Evolutionary conservation across 1,140 invertebrate species (phyloP).

Genomic region (Ptiloglossa arizonensis): DNA sequence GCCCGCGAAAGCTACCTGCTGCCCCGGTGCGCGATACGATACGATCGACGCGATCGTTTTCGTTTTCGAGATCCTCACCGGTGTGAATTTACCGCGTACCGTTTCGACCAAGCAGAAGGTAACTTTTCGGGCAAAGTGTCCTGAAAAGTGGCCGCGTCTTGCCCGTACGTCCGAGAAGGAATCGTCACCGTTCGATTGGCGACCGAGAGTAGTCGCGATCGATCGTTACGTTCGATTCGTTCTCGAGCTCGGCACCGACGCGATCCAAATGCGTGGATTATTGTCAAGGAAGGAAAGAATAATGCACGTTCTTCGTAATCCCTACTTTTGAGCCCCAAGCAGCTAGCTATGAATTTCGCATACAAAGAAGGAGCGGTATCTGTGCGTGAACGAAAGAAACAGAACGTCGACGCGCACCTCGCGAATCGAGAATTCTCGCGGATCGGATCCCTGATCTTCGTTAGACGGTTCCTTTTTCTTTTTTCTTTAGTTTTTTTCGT

Average conservation of each 20-base stretch:
- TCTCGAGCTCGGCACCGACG: slow-evolving; percentile 13
- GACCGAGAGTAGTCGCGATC: neutral
- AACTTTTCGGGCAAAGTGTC: slow-evolving; percentile 14
- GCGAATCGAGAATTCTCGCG: too few relatives aligned
- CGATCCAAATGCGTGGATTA: slow-evolving; percentile 37
- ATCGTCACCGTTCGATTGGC: slow-evolving; percentile 10
- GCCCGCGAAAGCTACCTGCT: neutral
- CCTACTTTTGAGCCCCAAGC: slow-evolving; percentile 80
- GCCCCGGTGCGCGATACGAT: too few relatives aligned
- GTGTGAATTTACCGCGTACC: too few relatives aligned
- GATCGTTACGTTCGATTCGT: slow-evolving; percentile 23
- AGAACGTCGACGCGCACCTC: slow-evolving; percentile 44
- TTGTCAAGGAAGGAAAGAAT: slow-evolving; percentile 40
- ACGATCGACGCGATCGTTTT: neutral
- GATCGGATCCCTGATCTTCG: too few relatives aligned
- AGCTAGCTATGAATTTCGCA: slow-evolving; percentile 78
- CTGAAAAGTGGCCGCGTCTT: slow-evolving; percentile 45
- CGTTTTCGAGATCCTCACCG: too few relatives aligned
- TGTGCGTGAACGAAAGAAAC: slow-evolving; percentile 73
- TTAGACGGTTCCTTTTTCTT: too few relatives aligned
- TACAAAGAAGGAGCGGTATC: slow-evolving; percentile 73
- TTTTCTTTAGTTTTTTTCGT: neutral
- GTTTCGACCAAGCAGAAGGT: slow-evolving; percentile 19
- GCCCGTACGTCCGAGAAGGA: slow-evolving; percentile 26
- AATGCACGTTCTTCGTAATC: slow-evolving; percentile 69